phyloP scores from a whole-genome alignment of 2,888 invertebrate genomes.

The Rutpela maculata region DNA sequence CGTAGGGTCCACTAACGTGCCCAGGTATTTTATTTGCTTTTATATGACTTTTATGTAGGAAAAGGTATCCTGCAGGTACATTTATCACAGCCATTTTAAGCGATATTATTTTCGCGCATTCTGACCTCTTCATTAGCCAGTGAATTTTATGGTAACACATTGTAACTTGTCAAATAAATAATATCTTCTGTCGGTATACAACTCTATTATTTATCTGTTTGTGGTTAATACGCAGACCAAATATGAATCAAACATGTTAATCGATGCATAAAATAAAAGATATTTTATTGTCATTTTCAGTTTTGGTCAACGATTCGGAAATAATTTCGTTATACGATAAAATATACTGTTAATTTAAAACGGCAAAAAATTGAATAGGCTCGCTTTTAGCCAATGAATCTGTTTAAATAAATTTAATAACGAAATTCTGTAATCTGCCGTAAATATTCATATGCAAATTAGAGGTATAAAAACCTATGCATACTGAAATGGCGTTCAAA shows the following conservation, averaged over 20 bases:
- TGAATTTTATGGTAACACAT: constrained; percentile 18
- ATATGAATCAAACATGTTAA: constrained; percentile 45
- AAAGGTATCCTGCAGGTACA: constrained; percentile 24
- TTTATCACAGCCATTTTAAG: constrained; percentile 35
- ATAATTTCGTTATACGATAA: constrained; percentile 29
- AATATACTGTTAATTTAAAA: constrained; percentile 37
- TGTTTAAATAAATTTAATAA: constrained; percentile 9
- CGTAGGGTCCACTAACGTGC: constrained; percentile 13
- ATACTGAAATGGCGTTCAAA: constrained; percentile 16
- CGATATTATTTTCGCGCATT: constrained; percentile 26
- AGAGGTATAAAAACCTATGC: constrained; percentile 10
- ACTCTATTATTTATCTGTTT: constrained; percentile 31
- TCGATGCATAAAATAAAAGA: constrained; percentile 42
- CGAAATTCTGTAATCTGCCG: constrained; percentile 8
- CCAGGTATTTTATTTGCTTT: constrained; percentile 10
- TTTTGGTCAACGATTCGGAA: constrained; percentile 29
- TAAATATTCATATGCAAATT: constrained; percentile 30
- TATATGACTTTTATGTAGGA: background rate
- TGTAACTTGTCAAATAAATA: constrained; percentile 31
- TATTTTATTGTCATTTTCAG: constrained; percentile 36
- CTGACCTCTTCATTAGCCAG: constrained; percentile 31
- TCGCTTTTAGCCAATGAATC: constrained; percentile 12
- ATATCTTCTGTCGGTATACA: constrained; percentile 30
- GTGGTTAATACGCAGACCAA: constrained; percentile 18
- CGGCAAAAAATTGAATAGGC: background rate